phyloP scores from a whole-genome alignment of 2,888 invertebrate genomes.

The Phrixothrix hirtus region DNA sequence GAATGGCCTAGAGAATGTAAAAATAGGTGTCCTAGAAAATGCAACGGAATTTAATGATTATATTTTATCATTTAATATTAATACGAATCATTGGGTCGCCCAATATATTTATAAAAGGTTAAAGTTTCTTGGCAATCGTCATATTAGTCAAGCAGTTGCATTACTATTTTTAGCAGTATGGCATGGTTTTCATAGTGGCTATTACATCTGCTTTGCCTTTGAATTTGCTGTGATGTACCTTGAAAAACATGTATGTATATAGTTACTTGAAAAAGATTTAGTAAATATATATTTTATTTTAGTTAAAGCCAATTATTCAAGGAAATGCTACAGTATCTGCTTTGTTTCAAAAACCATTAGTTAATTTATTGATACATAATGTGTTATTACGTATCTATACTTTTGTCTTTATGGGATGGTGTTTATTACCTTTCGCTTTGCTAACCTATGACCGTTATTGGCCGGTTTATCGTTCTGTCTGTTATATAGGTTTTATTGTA shows the following conservation, averaged over 20 bases:
- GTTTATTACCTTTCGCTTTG: slow-evolving; percentile 73
- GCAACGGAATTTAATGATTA: slow-evolving; percentile 84
- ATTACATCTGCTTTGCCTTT: slow-evolving; percentile 89
- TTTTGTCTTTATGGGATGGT: slow-evolving; percentile 82
- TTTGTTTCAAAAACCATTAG: slow-evolving; percentile 53
- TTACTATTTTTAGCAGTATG: slow-evolving; percentile 89
- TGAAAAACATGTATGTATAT: slow-evolving; percentile 75
- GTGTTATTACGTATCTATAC: slow-evolving; percentile 72
- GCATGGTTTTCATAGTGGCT: slow-evolving; percentile 95
- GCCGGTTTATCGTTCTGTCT: slow-evolving; percentile 64
- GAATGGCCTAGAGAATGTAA: slow-evolving; percentile 91
- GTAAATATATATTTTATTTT: slow-evolving; percentile 40
- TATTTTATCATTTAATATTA: slow-evolving; percentile 91
- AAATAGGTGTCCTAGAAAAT: slow-evolving; percentile 78
- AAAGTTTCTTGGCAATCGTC: slow-evolving; percentile 83
- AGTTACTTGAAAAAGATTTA: neutral
- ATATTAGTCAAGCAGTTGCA: slow-evolving; percentile 78
- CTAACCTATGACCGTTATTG: slow-evolving; percentile 72
- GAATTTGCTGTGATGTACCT: slow-evolving; percentile 87
- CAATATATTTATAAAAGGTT: slow-evolving; percentile 94
- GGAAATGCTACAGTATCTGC: slow-evolving; percentile 58
- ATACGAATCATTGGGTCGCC: slow-evolving; percentile 93
- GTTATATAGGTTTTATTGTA: slow-evolving; percentile 71
- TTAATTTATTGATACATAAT: slow-evolving; percentile 58
- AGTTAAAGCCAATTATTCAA: slow-evolving; percentile 62